Evolutionary conservation across 1,140 invertebrate genomes (phyloP).

Genomic region (Tenebrio molitor): DNA sequence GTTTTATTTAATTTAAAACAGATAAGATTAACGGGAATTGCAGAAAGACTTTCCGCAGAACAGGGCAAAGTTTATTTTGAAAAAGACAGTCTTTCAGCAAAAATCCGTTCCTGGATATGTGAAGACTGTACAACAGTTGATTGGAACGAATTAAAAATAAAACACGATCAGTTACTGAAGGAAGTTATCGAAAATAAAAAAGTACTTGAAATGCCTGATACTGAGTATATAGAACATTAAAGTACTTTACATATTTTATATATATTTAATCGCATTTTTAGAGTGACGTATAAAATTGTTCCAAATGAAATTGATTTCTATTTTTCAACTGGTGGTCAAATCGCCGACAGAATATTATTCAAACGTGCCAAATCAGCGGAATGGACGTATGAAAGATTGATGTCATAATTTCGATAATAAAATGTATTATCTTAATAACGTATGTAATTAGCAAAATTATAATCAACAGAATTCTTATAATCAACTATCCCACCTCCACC

Average conservation of each 20-base stretch:
- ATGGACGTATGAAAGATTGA: conserved; percentile 58
- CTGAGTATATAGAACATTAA: conserved; percentile 48
- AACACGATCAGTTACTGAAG: conserved; percentile 52
- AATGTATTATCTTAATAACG: background rate
- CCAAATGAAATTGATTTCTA: conserved; percentile 66
- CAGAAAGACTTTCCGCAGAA: conserved; percentile 41
- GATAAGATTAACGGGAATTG: conserved; percentile 51
- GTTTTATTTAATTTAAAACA: conserved; percentile 5
- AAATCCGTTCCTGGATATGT: conserved; percentile 53
- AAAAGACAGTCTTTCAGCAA: conserved; percentile 15
- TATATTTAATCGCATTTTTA: conserved; percentile 59
- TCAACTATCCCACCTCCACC: too few relatives aligned
- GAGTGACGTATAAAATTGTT: conserved; percentile 64
- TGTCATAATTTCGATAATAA: conserved; percentile 52
- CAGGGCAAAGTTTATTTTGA: conserved; percentile 46
- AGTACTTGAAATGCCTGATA: conserved; percentile 45
- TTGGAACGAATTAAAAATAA: conserved; percentile 52
- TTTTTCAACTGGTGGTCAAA: conserved; percentile 58
- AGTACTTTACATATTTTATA: too few relatives aligned
- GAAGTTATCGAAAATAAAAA: conserved; percentile 43
- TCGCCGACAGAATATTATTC: conserved; percentile 63
- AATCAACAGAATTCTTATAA: too few relatives aligned
- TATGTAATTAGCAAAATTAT: conserved; percentile 14
- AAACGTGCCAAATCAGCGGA: conserved; percentile 36
- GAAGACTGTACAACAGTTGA: conserved; percentile 45